These are phyloP conservation scores for Lissocephala sabroskyi DNA, from an alignment of 2,888 invertebrate species.

Conservation along the genomic window DNA sequence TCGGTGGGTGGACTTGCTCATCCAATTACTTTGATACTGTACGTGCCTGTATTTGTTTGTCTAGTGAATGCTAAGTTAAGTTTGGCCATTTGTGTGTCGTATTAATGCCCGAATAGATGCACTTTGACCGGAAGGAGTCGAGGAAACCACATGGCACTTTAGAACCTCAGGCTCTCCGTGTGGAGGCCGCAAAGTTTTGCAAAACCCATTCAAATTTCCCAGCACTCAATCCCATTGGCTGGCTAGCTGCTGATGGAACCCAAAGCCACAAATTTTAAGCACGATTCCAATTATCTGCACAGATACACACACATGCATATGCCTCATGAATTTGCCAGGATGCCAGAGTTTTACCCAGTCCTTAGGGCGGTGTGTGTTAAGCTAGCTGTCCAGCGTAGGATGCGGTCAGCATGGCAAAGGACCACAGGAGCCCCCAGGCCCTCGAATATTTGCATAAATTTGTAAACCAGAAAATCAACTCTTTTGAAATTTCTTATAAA, in stretches of 20 bases:
- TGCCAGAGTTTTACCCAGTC: not conserved
- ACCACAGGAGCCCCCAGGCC: no score
- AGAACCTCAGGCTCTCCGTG: not conserved
- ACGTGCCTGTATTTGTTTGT: slow-evolving; percentile 67
- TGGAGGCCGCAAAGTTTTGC: slow-evolving; percentile 52
- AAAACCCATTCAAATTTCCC: slow-evolving; percentile 55
- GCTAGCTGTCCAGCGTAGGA: no score
- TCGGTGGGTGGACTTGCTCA: slow-evolving; percentile 48
- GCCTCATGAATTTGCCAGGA: slow-evolving; percentile 30
- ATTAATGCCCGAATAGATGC: no score
- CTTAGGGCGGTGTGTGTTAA: no score
- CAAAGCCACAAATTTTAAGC: slow-evolving; percentile 55
- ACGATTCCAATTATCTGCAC: slow-evolving; percentile 59
- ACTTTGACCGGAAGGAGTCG: no score
- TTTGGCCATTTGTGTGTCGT: no score
- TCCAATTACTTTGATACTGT: slow-evolving; percentile 69
- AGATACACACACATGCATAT: slow-evolving; percentile 42
- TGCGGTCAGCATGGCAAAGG: no score
- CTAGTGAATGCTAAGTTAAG: slow-evolving; percentile 24
- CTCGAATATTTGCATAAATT: no score
- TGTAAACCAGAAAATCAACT: no score
- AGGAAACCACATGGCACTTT: not conserved
- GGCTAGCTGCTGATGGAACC: not conserved
- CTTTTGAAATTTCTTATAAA: no score
- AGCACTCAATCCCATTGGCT: slow-evolving; percentile 45